Percentiles rank a stretch among this genome's conserved stretches.
Evolutionary conservation across 2,797 vertebrate genomes (phyloP).

Genomic region (Forpus xanthops): DNA sequence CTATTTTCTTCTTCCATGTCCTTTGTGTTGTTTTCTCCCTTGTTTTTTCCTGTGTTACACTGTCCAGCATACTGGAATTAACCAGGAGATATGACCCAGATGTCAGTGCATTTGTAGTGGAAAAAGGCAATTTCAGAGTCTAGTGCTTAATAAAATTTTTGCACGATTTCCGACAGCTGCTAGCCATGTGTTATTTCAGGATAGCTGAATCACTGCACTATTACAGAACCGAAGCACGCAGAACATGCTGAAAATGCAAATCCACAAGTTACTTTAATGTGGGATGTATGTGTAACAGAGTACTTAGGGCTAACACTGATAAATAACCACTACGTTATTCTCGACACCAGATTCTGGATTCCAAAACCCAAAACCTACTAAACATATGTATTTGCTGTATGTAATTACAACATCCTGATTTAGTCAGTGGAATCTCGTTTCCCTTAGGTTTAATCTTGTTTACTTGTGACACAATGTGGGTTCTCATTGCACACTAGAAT

Average conservation of each 20-base stretch:
- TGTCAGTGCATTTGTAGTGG: constrained; percentile 56
- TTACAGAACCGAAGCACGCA: constrained; percentile 21
- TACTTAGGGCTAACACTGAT: background rate
- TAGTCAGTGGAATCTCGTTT: background rate
- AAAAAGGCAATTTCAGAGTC: constrained; percentile 62
- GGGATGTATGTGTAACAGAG: background rate
- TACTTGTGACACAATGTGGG: background rate
- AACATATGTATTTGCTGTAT: background rate
- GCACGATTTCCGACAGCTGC: constrained; percentile 65
- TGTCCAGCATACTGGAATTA: constrained; percentile 33
- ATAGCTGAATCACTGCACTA: constrained; percentile 22
- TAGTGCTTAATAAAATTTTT: constrained; percentile 61
- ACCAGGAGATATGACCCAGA: constrained; percentile 58
- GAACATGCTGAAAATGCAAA: background rate
- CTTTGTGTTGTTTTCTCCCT: background rate
- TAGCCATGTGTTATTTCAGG: constrained; percentile 62
- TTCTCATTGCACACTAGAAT: background rate
- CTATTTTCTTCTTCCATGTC: background rate
- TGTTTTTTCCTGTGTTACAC: background rate
- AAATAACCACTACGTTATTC: background rate
- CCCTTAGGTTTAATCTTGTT: background rate
- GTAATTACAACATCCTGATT: background rate
- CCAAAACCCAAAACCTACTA: background rate
- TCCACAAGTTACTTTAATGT: constrained; percentile 16
- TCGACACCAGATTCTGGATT: background rate